Base-by-base conservation (phyloP, 1,140 invertebrate species). In the Cheumatopsyche charites region DNA sequence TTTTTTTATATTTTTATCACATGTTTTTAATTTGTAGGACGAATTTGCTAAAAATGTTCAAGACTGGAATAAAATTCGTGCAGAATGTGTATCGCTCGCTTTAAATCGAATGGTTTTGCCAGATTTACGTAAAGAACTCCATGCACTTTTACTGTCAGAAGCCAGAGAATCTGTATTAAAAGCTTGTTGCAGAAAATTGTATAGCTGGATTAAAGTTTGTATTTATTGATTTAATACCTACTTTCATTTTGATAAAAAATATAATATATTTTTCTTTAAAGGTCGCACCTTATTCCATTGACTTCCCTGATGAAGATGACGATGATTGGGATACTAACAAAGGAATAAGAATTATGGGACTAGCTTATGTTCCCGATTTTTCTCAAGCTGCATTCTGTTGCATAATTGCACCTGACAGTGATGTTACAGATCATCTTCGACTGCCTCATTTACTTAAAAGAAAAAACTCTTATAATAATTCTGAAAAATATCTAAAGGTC, bases 1-100 rank as follows among this genome's bases (percentile, higher is more conserved):
- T n/a, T n/a, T n/a, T n/a, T n/a, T n/a, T n/a, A n/a, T n/a, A n/a
- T 62, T 25, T 42, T 42, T 42, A 42, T 6, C 12, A 42, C 13
- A 21, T 23, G 62, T 21, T 36, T 76, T 68, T 73, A 19, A 72
- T 49, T 76, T 82, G 25, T 79, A 93, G 86, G 98, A 99, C 84
- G 98, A 98, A 81, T 99, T 97, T 81, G 96, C 94, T 77, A 94
- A 95, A 76, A 91, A 92, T 75, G 97, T 98, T 0, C 92, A 98
- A 79, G 94, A 97, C 72, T 99, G 98, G 98, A 99, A 99, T 81
- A 86, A 90, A 0, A 79, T 98, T 58, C 86, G 98, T 36, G 89
- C 89, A 0, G 90, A 95, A 76, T 94, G 94, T 70, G 91, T 99
- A 0, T 92, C 96, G 75, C 85, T 94, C 62, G 95, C 97, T 0